A percentile compares a stretch with the other conserved stretches of the same genome.
Evolutionary conservation across 2,888 invertebrate species (phyloP).

Genomic region (Lycia hirtaria): DNA sequence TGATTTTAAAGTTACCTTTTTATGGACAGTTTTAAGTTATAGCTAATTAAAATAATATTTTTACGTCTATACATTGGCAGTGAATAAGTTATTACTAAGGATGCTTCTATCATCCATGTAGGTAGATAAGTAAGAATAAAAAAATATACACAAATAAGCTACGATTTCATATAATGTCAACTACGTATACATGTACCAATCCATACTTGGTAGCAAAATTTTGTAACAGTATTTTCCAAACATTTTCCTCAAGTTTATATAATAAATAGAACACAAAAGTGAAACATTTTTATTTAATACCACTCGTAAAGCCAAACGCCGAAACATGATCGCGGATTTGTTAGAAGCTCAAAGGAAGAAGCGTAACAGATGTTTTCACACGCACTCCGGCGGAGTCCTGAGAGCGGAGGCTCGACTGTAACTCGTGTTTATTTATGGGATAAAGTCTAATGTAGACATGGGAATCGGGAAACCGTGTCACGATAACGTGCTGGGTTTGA

Average conservation of each 20-base stretch:
- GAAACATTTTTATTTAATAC: conserved; percentile 30
- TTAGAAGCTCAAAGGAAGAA: conserved; percentile 64
- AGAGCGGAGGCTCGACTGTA: conserved; percentile 70
- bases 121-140: no score
- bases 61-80: no score
- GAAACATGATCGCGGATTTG: conserved; percentile 65
- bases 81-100: no score
- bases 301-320: conserved; percentile 44
- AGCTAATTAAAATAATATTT: no score
- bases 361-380: conserved; percentile 82
- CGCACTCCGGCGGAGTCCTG: conserved; percentile 72
- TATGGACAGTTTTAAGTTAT: no score
- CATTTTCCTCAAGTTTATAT: neutral
- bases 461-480: conserved; percentile 43
- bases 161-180: neutral
- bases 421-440: conserved; percentile 82
- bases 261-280: conserved; percentile 12
- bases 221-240: neutral
- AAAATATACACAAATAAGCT: neutral
- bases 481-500: conserved; percentile 25
- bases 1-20: no score
- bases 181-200: neutral
- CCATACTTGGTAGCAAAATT: no score
- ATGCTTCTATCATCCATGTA: no score
- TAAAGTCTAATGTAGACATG: conserved; percentile 78